phyloP scores from a whole-genome alignment of 1,140 invertebrate genomes.

The Megalopta genalis region DNA sequence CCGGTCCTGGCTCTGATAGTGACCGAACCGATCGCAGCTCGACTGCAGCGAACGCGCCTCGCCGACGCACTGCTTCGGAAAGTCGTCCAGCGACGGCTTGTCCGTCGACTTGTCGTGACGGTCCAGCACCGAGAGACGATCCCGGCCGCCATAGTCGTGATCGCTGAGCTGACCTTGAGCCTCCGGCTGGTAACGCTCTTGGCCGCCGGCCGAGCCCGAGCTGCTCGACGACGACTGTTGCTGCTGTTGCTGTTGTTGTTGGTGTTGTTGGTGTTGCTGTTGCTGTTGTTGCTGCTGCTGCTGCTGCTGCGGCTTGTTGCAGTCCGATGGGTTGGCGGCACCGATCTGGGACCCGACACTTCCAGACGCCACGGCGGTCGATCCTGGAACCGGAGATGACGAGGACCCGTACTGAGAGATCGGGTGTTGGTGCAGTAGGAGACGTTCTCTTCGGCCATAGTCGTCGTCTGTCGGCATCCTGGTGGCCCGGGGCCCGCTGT shows the following conservation, averaged over 20 bases:
- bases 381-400: conserved; percentile 66
- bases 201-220: conserved; percentile 31
- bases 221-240: conserved; percentile 29
- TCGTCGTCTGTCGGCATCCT: conserved; percentile 81
- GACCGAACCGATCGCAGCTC: conserved; percentile 60
- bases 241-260: conserved; percentile 27
- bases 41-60: conserved; percentile 53
- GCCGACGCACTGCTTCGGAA: conserved; percentile 50
- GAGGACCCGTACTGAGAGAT: conserved; percentile 72
- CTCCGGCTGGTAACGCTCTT: conserved; percentile 64
- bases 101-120: conserved; percentile 60
- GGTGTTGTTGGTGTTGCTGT: conserved; percentile 56
- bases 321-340: conserved; percentile 59
- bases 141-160: conserved; percentile 60
- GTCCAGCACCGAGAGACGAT: conserved; percentile 46
- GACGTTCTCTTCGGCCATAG: conserved; percentile 81
- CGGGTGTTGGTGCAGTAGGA: conserved; percentile 78
- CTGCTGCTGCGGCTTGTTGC: conserved; percentile 67
- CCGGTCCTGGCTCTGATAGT: conserved; percentile 61
- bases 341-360: conserved; percentile 60
- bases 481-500: conserved; percentile 80
- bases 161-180: conserved; percentile 56
- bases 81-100: conserved; percentile 57
- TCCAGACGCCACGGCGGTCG: conserved; percentile 57
- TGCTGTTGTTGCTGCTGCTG: conserved; percentile 23